Percentiles rank a stretch among this genome's conserved stretches.
Conservation (phyloP, 53 echinoderm and acorn worm species). For the Holothuria leucospilota region DNA sequence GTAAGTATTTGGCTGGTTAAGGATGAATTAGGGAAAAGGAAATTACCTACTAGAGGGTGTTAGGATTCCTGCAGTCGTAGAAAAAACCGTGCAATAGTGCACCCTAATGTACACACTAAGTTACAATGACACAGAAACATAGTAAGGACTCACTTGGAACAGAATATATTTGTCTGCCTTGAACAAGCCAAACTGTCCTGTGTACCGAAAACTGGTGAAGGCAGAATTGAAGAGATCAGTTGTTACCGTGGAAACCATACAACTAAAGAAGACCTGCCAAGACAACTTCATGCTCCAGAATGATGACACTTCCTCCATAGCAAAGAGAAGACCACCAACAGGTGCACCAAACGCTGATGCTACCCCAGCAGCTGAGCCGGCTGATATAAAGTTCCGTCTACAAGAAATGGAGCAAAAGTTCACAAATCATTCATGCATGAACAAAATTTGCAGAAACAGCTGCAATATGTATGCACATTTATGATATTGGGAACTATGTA, state of each 20-base stretch:
- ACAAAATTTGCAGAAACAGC: no score
- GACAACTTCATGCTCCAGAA: constrained; percentile 99
- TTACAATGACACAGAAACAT: no score
- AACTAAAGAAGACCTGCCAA: constrained; percentile 98
- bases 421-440: no score
- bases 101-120: no score
- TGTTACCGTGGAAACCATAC: constrained; percentile 99
- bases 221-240: constrained; percentile 99
- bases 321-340: constrained; percentile 96
- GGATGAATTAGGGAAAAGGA: no score
- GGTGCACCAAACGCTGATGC: constrained; percentile 99
- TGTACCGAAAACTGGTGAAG: constrained; percentile 88
- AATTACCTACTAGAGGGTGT: no score
- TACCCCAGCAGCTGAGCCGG: constrained; percentile 96
- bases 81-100: no score
- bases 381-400: constrained; percentile 98
- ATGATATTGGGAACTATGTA: no score
- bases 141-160: constrained; percentile 75
- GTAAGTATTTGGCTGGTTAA: no score
- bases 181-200: constrained; percentile 93
- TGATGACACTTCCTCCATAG: constrained; percentile 99
- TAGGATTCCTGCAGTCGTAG: no score
- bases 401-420: neutral
- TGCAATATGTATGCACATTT: no score
- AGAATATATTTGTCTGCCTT: constrained; percentile 92